Percentiles rank a stretch among this genome's conserved stretches.
These are phyloP conservation scores for Hyperoodon ampullatus DNA, from an alignment of 2,113 vertebrate genomes.

Conservation along the genomic window DNA sequence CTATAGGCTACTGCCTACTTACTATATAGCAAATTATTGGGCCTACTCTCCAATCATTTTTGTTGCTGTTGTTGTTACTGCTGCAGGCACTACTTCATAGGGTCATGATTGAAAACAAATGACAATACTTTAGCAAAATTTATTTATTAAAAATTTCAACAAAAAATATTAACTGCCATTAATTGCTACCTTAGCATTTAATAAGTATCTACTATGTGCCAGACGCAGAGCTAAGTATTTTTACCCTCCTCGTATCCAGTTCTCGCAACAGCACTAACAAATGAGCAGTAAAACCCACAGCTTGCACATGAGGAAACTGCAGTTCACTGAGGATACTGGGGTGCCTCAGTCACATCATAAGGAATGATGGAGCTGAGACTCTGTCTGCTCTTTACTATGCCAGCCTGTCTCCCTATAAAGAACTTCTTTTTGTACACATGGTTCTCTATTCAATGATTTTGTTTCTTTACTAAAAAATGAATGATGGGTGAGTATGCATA, in stretches of 20 bases:
- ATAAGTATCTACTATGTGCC: not conserved
- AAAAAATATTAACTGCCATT: not conserved
- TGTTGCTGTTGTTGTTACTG: not conserved
- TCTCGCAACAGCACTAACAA: not conserved
- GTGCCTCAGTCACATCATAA: not conserved
- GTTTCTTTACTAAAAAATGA: not conserved
- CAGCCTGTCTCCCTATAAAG: not conserved
- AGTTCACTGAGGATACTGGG: rapidly evolving
- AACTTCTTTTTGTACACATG: not conserved
- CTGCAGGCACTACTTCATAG: not conserved
- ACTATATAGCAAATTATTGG: not conserved
- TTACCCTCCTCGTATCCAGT: not conserved
- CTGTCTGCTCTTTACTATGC: not conserved
- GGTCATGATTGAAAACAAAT: not conserved
- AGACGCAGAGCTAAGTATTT: not conserved
- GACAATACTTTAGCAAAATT: not conserved
- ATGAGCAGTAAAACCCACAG: not conserved
- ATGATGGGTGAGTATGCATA: not conserved
- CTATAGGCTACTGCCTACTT: not conserved
- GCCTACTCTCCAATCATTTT: not conserved
- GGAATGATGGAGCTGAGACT: not conserved
- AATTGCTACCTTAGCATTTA: not conserved
- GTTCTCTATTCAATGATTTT: not conserved
- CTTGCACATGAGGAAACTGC: not conserved
- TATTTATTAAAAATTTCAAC: not conserved